Evolutionary conservation across 2,888 invertebrate genomes (phyloP), one percentile per base, ranked within the genome.

Genomic region (Cosmia pyralina): DNA sequence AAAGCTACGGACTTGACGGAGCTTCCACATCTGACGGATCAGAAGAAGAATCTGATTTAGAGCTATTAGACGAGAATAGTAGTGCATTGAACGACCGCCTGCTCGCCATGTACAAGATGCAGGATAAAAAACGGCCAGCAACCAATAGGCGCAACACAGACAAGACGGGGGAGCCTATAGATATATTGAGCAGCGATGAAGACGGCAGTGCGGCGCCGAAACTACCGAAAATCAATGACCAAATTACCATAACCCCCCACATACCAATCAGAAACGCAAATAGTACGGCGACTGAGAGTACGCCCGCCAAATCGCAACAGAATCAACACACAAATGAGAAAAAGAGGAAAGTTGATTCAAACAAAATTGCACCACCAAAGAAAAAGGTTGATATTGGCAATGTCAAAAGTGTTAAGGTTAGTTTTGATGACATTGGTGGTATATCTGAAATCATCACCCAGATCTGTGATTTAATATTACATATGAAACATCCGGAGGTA

Each of bases 401-500:
- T 66, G 87, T 93, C 72, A 96, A 95, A 85, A 90, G 87, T 85
- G 93, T 94, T 22, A 96, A 94, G 87, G 94, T 97, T 62, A 97
- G 96, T 84, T 98, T 98, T 90, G 96, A 97, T 65, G 98, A 98
- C 92, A 96, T 99, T 87, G 99, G 98, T 59, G 99, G 99, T 15
- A 97, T 98, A 93, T 97, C 98, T 55, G 97, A 97, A 86, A 97
- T 98, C 28, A 95, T 98, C 28, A 96, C 97, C 77, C 96, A 96
- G 85, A 96, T 98, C 3, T 98, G 98, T 90, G 97, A 98, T 89
- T 94, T 98, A 72, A 94, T 99, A 67, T 96, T 98, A 85, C 99
- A 99, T 90, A 97, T 99, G 92, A 98, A 98, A 88, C 98, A 99
- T 89, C 98, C 99, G 4, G 98, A 99, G 92, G 97, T 99, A n/a